Base-by-base conservation (phyloP, 1,140 invertebrate species). In the Heliconius himera region DNA sequence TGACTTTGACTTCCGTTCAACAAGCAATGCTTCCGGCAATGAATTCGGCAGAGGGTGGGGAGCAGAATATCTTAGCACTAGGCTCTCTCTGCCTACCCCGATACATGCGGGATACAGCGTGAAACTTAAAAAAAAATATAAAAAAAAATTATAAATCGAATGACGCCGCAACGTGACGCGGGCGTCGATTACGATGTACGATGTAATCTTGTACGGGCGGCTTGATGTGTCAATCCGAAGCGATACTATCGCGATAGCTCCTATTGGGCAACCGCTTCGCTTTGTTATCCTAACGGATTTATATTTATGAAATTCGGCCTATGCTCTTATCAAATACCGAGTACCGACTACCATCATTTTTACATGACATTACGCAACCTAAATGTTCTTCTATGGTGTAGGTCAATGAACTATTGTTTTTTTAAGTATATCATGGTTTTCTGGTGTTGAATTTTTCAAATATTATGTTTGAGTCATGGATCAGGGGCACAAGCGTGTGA, bases 161-260 rank as follows among this genome's bases (percentile, higher is more conserved):
- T 85, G 85, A 84, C 78, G 82, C 81, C 83, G 80, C 83, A 82
- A 78, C 89, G 87, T 89, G 90, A 89, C 85, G 89, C 84, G 80
- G 85, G 84, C 87, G 81, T 81, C 88, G 89, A 89, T 90, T 92
- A 91, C 90, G 87, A 86, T 78, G 78, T 86, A 86, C 87, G 91
- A 93, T 92, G 83, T 88, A 88, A 93, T 92, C 91, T 90, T 83
- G 83, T 80, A 78, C 87, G 82, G 83, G 83, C 85, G 85, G 89
- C 87, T 91, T 90, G 92, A 94, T 90, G 91, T 93, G 91, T 94
- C 93, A 93, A 93, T 94, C 92, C 83, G 87, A 89, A 89, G 88
- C 85, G 90, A 90, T 91, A 86, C 82, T 84, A 83, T 87, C 83
- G 81, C 80, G 84, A 90, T 89, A 88, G 89, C 90, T 90, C 82